A percentile compares a stretch with the other conserved stretches of the same genome.
These are phyloP conservation scores for Rhynchotus rufescens DNA, from an alignment of 2,797 vertebrate genomes.

Conservation along the genomic window DNA sequence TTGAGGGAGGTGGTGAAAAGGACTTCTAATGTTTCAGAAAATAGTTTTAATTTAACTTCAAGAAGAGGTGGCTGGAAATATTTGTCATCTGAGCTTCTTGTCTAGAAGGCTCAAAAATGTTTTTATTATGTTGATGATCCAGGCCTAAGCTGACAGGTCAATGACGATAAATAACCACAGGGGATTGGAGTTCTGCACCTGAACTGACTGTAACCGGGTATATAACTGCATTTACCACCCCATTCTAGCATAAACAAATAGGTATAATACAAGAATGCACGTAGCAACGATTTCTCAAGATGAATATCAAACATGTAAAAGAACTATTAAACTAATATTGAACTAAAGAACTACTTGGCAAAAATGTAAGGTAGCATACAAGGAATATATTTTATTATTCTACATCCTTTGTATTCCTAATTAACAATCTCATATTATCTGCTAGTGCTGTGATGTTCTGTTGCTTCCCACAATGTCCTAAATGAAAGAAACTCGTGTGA, in stretches of 20 bases:
- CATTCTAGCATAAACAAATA: not conserved
- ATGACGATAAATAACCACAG: not conserved
- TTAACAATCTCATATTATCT: not conserved
- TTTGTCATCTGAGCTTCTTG: not conserved
- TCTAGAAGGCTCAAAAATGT: not conserved
- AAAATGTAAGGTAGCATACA: not conserved
- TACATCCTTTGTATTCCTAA: fast-evolving
- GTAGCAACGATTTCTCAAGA: not conserved
- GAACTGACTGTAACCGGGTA: not conserved
- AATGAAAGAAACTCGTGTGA: not conserved
- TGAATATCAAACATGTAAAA: not conserved
- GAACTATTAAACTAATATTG: too few relatives aligned
- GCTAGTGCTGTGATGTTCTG: not conserved
- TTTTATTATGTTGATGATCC: not conserved
- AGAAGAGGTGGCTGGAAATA: not conserved
- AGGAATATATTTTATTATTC: not conserved
- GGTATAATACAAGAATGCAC: fast-evolving
- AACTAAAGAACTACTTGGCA: too few relatives aligned
- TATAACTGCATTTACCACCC: not conserved
- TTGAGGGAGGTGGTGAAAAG: not conserved
- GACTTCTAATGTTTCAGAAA: not conserved
- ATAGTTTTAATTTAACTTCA: not conserved
- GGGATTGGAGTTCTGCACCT: not conserved
- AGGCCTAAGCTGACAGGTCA: not conserved
- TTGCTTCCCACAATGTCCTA: not conserved